Evolutionary conservation across 30 jellyfish, hydroid and myxozoan species (phyloP).

Genomic region (Hydractinia echinata): DNA sequence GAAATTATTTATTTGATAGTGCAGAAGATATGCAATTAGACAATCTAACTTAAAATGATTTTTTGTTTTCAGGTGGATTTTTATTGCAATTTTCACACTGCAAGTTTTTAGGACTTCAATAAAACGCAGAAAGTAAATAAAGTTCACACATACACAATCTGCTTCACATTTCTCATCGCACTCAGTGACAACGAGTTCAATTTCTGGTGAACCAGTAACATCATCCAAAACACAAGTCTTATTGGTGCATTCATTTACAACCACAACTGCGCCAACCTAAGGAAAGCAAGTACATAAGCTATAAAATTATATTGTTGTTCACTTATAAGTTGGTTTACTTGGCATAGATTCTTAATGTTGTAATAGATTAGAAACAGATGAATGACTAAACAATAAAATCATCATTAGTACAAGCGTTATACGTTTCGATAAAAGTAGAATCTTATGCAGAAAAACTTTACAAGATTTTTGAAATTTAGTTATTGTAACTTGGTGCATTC

Average conservation of each 20-base stretch:
- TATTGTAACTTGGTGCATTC: too few species aligned
- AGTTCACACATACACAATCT: slow-evolving; percentile 28
- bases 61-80: too few species aligned
- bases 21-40: neutral
- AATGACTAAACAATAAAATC: too few species aligned
- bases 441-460: too few species aligned
- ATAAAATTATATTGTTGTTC: neutral
- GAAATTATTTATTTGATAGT: neutral
- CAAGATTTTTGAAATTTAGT: too few species aligned
- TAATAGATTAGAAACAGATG: too few species aligned
- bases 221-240: slow-evolving; percentile 22
- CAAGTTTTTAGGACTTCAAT: too few species aligned
- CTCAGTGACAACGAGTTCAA: neutral
- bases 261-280: slow-evolving; percentile 15
- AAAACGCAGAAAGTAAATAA: neutral
- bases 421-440: too few species aligned
- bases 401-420: too few species aligned
- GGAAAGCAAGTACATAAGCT: neutral
- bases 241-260: slow-evolving; percentile 15
- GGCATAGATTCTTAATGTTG: too few species aligned
- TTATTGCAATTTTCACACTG: too few species aligned
- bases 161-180: slow-evolving; percentile 23
- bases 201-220: slow-evolving; percentile 20
- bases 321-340: too few species aligned
- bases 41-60: neutral